phyloP scores from a whole-genome alignment of 1,140 invertebrate species.

The Nautilus pompilius region DNA sequence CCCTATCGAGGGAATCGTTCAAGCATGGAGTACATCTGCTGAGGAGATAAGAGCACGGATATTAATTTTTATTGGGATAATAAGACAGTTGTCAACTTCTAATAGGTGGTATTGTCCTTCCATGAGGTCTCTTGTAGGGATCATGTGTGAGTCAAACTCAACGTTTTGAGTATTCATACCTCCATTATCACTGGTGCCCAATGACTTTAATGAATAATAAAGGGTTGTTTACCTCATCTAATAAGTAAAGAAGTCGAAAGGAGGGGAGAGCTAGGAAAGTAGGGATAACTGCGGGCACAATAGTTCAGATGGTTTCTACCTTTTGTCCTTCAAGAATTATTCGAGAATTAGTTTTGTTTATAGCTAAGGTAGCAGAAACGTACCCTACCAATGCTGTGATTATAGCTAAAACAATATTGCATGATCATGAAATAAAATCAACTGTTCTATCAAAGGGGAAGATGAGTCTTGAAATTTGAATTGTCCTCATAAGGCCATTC shows the following conservation, averaged over 20 bases:
- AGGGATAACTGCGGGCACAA: conserved; percentile 63
- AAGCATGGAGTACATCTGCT: conserved; percentile 69
- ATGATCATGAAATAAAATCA: conserved; percentile 64
- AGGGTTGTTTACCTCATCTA: conserved; percentile 62
- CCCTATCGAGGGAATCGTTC: conserved; percentile 63
- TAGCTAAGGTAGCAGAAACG: conserved; percentile 54
- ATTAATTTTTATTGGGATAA: conserved; percentile 59
- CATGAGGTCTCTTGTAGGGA: conserved; percentile 49
- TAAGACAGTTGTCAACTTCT: conserved; percentile 65
- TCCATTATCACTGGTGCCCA: conserved; percentile 70
- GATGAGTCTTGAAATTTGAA: conserved; percentile 61
- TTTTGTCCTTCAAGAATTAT: conserved; percentile 56
- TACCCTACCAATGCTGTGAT: conserved; percentile 48
- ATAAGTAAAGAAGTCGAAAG: conserved; percentile 62
- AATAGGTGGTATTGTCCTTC: conserved; percentile 60
- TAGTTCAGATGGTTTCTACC: conserved; percentile 67
- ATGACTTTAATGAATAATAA: conserved; percentile 62
- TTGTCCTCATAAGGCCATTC: conserved; percentile 58
- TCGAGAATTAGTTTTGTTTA: conserved; percentile 53
- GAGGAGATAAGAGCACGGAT: conserved; percentile 63
- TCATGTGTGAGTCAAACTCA: conserved; percentile 68
- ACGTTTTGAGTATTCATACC: conserved; percentile 64
- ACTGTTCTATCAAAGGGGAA: conserved; percentile 62
- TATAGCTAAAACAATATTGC: conserved; percentile 59
- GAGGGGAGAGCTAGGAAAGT: conserved; percentile 65